Base-by-base conservation (phyloP, 2,888 invertebrate genomes). In the Parthenolecanium corni region DNA sequence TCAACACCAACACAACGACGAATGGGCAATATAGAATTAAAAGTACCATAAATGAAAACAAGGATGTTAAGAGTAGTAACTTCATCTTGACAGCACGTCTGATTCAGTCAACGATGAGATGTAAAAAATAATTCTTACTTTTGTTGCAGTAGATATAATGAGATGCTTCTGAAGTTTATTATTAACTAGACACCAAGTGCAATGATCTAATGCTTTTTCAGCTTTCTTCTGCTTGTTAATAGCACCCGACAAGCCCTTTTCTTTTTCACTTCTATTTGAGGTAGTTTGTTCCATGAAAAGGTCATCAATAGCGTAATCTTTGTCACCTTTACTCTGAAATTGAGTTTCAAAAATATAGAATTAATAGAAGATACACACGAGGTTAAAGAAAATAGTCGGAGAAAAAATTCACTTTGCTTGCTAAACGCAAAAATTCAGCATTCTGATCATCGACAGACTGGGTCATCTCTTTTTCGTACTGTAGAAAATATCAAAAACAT, bases 121-220 rank as follows among this genome's bases (percentile, higher is more conserved):
- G 31, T 6, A 31, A 31, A 31, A 31, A 6, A 31, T 31, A 31
- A 31, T 47, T 64, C 57, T 66, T 69, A 86, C 84, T 71, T 85
- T 88, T 21, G 79, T 80, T 9, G 88, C 89, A 72, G 88, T 82
- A 23, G 87, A 82, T 23, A 94, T 80, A 70, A 95, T 82, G 36
- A 92, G 78, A 74, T 94, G 89, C 72, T 92, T 94, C 53, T 84
- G 76, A 79, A 91, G 82, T 66, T 81, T 81, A 40, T 79, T 78
- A 11, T 87, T 86, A 68, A 90, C 89, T 62, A 94, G 78, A 73
- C 97, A 97, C 72, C 81, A 82, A 58, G 78, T 76, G 74, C 97
- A 97, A 65, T 80, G 83, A 64, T 90, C 89, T 69, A 95, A 74
- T 52, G 83, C 82, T 67, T 79, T 80, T 40, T 82, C 79, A 67